A percentile compares a stretch with the other conserved stretches of the same genome.
These are phyloP conservation scores for Babyrousa celebensis DNA, from an alignment of 2,797 vertebrate genomes.

Conservation along the genomic window DNA sequence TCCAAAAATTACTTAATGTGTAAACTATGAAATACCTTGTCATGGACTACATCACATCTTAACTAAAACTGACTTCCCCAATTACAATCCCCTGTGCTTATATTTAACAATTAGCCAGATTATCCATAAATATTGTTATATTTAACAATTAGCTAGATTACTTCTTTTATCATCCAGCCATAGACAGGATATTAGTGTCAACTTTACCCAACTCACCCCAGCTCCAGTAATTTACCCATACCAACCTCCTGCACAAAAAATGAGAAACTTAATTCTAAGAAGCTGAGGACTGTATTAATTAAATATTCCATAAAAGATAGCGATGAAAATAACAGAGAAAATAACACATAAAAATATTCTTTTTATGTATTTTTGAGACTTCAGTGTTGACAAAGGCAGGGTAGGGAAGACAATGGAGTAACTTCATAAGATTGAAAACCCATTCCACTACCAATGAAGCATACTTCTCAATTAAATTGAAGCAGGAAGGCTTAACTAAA, in stretches of 20 bases:
- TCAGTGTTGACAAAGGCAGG: not conserved
- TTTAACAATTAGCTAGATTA: not conserved
- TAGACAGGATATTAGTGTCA: not conserved
- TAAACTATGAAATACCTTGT: not conserved
- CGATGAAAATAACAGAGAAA: not conserved
- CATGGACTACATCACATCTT: not conserved
- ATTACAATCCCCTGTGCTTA: not conserved
- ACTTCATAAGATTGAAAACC: not conserved
- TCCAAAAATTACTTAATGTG: not conserved
- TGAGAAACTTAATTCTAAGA: not conserved
- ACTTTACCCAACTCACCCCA: not conserved
- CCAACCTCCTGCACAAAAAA: not conserved
- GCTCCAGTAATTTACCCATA: not conserved
- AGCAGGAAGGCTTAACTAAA: not conserved
- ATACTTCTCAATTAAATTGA: constrained; percentile 15
- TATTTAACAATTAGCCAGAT: not conserved
- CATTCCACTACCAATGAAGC: not conserved
- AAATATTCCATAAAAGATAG: constrained; percentile 9
- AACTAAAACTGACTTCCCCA: not conserved
- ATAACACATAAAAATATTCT: not conserved
- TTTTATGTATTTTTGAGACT: constrained; percentile 10
- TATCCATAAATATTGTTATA: not conserved
- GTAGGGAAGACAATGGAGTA: not conserved
- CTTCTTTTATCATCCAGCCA: not conserved
- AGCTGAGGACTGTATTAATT: not conserved